phyloP scores from a whole-genome alignment of 2,888 invertebrate species.

The Meteorus colon region DNA sequence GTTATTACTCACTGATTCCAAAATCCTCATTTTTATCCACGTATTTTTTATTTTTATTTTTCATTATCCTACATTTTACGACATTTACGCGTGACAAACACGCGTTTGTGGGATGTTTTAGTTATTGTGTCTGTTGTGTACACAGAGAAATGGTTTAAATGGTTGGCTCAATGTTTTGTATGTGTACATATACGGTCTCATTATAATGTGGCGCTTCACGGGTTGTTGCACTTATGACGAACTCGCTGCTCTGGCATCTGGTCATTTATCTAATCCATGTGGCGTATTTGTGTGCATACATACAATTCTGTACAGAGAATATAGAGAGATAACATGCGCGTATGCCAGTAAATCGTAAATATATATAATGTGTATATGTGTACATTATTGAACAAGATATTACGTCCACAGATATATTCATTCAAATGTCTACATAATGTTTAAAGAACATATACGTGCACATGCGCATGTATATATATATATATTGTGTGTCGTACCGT shows the following conservation, averaged over 20 bases:
- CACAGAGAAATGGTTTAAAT: constrained; percentile 33
- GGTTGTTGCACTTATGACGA: constrained; percentile 62
- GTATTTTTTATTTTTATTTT: constrained; percentile 24
- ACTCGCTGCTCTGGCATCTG: constrained; percentile 55
- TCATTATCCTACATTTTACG: constrained; percentile 10
- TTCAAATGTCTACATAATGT: not conserved
- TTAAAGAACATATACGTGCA: not conserved
- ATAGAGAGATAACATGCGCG: not conserved
- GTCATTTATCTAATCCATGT: constrained; percentile 61
- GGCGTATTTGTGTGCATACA: constrained; percentile 48
- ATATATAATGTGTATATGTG: not conserved
- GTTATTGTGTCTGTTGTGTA: constrained; percentile 34
- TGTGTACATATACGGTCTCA: constrained; percentile 60
- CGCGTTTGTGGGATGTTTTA: constrained; percentile 26
- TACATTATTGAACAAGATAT: not conserved
- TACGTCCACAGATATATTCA: not conserved
- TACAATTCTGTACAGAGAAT: constrained; percentile 31
- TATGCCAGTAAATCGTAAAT: not conserved
- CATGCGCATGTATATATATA: constrained; percentile 16
- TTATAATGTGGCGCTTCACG: constrained; percentile 62
- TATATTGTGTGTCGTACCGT: constrained; percentile 37
- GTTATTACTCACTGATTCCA: no score
- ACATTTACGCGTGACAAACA: constrained; percentile 22
- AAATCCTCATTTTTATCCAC: constrained; percentile 10
- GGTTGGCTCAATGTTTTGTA: constrained; percentile 38